phyloP scores from a whole-genome alignment of 2,888 invertebrate genomes.

The Thalpophila matura region DNA sequence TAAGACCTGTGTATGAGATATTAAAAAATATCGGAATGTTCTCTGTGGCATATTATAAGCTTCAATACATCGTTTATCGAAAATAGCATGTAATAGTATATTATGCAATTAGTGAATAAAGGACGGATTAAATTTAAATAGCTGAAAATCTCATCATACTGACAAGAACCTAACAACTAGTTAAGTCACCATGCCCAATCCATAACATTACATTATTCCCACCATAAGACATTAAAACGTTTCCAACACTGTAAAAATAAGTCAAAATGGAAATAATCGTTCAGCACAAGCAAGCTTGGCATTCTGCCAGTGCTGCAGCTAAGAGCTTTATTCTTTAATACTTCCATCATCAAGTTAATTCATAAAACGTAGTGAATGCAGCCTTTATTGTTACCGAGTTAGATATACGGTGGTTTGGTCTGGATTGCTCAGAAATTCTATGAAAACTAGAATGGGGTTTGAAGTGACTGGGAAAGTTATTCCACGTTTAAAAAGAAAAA shows the following conservation, averaged over 20 bases:
- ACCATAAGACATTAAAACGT: conserved; percentile 66
- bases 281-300: conserved; percentile 70
- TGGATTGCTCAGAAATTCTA: conserved; percentile 9
- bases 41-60: neutral
- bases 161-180: neutral
- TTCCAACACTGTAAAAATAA: conserved; percentile 65
- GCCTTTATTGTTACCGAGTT: conserved; percentile 25
- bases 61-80: neutral
- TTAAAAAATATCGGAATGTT: neutral
- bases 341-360: conserved; percentile 70
- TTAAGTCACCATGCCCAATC: neutral
- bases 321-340: conserved; percentile 75
- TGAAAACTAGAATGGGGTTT: conserved; percentile 14
- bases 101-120: no score
- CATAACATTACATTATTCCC: conserved; percentile 29
- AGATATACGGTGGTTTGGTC: conserved; percentile 9
- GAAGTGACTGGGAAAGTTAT: neutral
- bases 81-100: no score
- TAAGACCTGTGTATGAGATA: neutral
- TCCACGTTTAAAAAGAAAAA: neutral
- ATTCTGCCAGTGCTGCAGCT: conserved; percentile 73
- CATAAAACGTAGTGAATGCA: conserved; percentile 39
- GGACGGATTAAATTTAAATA: no score
- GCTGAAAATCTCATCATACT: no score
- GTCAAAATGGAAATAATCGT: conserved; percentile 77